phyloP scores from a whole-genome alignment of 2,888 invertebrate genomes.

The Podotricha telesiphe region DNA sequence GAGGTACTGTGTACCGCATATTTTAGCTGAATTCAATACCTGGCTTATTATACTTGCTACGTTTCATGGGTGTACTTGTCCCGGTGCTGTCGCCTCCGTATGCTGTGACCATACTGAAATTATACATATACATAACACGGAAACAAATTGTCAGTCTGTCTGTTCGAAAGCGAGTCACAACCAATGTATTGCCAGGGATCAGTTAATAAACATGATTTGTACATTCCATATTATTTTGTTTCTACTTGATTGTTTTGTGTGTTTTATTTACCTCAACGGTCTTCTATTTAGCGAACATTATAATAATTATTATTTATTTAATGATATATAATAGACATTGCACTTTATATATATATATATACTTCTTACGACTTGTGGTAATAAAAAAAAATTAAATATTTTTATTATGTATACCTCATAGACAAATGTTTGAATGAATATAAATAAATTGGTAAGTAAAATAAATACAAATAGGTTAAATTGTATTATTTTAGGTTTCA shows the following conservation, averaged over 20 bases:
- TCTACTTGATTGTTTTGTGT: constrained; percentile 79
- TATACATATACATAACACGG: constrained; percentile 1
- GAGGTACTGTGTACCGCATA: constrained; percentile 74
- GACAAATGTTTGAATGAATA: constrained; percentile 82
- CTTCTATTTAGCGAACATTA: constrained; percentile 62
- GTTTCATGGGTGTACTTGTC: constrained; percentile 68
- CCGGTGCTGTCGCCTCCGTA: constrained; percentile 59
- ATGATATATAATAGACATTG: constrained; percentile 59
- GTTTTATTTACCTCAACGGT: constrained; percentile 79
- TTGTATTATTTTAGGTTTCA: constrained; percentile 83
- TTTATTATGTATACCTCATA: constrained; percentile 81
- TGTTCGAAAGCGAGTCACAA: constrained; percentile 72
- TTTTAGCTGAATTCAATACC: constrained; percentile 67
- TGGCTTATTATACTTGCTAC: constrained; percentile 71
- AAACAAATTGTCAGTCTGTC: constrained; percentile 24
- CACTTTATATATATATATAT: constrained; percentile 63
- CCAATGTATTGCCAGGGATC: constrained; percentile 85
- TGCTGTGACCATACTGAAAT: constrained; percentile 59
- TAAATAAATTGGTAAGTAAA: constrained; percentile 82
- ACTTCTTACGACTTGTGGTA: constrained; percentile 73
- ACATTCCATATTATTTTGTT: constrained; percentile 91
- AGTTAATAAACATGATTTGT: constrained; percentile 89
- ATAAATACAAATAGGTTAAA: constrained; percentile 73
- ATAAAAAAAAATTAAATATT: constrained; percentile 68
- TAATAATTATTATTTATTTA: constrained; percentile 45